These are phyloP conservation scores for Drosophila nikananu DNA, from an alignment of 1,140 invertebrate species.

Conservation along the genomic window DNA sequence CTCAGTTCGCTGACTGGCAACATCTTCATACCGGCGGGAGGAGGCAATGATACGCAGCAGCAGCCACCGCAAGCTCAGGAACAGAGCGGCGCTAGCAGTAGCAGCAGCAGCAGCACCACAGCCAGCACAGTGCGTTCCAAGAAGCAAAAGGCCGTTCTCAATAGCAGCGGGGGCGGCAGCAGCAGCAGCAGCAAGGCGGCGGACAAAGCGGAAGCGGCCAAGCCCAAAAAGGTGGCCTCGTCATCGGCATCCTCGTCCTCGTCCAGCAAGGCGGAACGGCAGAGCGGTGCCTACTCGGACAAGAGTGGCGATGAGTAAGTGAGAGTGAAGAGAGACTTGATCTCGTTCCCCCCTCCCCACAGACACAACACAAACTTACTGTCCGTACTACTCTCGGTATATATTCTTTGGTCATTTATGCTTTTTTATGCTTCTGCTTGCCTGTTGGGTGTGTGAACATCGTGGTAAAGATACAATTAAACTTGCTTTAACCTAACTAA, in stretches of 20 bases:
- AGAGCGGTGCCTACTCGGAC: slow-evolving; percentile 72
- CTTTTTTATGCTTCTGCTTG: slow-evolving; percentile 35
- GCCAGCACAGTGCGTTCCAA: slow-evolving; percentile 59
- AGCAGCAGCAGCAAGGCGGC: slow-evolving; percentile 31
- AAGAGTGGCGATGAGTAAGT: slow-evolving; percentile 84
- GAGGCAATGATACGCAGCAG: slow-evolving; percentile 18
- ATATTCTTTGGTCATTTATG: slow-evolving; percentile 27
- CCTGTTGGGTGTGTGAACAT: slow-evolving; percentile 18
- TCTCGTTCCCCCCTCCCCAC: neutral
- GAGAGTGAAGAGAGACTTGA: neutral
- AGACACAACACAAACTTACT: slow-evolving; percentile 29
- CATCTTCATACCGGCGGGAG: slow-evolving; percentile 89
- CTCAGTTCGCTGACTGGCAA: slow-evolving; percentile 93
- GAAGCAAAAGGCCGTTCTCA: slow-evolving; percentile 61
- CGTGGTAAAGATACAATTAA: slow-evolving; percentile 10
- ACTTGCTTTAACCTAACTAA: neutral
- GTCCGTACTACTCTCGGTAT: slow-evolving; percentile 4
- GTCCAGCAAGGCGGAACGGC: slow-evolving; percentile 70
- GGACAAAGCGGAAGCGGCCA: slow-evolving; percentile 46
- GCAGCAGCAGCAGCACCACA: slow-evolving; percentile 6
- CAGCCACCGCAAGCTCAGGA: slow-evolving; percentile 31
- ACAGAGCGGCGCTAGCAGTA: slow-evolving; percentile 41
- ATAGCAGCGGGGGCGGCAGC: slow-evolving; percentile 15
- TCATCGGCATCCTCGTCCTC: slow-evolving; percentile 65
- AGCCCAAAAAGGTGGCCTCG: slow-evolving; percentile 54